A percentile compares a stretch with the other conserved stretches of the same genome.
phyloP scores from a whole-genome alignment of 2,797 vertebrate genomes.

The Aldrovandia affinis region DNA sequence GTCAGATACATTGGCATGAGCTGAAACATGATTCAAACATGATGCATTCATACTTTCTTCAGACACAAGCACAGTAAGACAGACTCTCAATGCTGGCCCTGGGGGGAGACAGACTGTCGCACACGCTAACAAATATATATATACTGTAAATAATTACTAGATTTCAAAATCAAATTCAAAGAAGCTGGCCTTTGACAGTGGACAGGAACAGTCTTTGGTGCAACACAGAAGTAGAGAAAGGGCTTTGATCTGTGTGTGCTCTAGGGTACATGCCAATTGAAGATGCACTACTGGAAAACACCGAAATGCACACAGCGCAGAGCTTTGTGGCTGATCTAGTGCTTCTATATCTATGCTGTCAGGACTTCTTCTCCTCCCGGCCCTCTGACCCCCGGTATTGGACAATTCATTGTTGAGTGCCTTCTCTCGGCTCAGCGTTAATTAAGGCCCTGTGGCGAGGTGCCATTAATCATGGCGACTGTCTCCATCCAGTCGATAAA shows the following conservation, averaged over 20 bases:
- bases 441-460: neutral
- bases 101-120: too few relatives aligned
- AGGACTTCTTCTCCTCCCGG: neutral
- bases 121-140: too few relatives aligned
- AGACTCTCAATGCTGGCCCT: too few relatives aligned
- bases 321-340: neutral
- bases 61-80: too few relatives aligned
- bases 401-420: neutral
- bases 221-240: too few relatives aligned
- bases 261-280: neutral
- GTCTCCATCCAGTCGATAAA: neutral
- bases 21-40: too few relatives aligned
- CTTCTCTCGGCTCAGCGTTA: neutral
- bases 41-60: too few relatives aligned
- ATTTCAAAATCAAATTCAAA: too few relatives aligned
- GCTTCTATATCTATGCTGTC: neutral
- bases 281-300: neutral
- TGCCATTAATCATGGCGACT: neutral
- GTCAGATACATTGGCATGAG: too few relatives aligned
- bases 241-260: neutral
- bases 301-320: neutral
- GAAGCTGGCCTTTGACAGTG: too few relatives aligned
- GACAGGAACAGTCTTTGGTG: too few relatives aligned
- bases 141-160: too few relatives aligned
- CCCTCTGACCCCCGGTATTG: neutral